Conservation (phyloP, 2,888 invertebrate genomes). For the Lomographa bimaculata region DNA sequence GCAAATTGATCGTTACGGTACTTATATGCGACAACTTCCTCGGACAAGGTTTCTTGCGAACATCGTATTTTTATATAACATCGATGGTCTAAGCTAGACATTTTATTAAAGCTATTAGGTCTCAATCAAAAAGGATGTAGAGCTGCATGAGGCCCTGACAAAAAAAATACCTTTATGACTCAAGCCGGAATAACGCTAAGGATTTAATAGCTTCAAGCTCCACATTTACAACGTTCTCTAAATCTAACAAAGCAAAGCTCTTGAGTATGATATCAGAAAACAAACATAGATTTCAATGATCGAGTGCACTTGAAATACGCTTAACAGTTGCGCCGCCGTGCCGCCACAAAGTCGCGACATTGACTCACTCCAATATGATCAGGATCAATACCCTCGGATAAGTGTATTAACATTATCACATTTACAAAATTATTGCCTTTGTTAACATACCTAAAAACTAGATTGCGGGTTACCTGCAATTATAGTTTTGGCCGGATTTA, state of each 20-base stretch:
- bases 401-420: slow-evolving; percentile 39
- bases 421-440: slow-evolving; percentile 53
- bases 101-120: too few species aligned
- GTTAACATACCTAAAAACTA: slow-evolving; percentile 43
- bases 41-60: slow-evolving; percentile 46
- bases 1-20: slow-evolving; percentile 63
- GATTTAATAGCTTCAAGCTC: slow-evolving; percentile 4
- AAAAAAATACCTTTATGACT: too few species aligned
- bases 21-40: slow-evolving; percentile 53
- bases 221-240: slow-evolving; percentile 12
- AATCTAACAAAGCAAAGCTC: slow-evolving; percentile 12
- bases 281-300: slow-evolving; percentile 30
- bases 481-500: too few species aligned
- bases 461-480: too few species aligned
- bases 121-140: too few species aligned
- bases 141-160: too few species aligned
- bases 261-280: slow-evolving; percentile 26
- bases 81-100: slow-evolving; percentile 12
- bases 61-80: slow-evolving; percentile 24
- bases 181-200: neutral
- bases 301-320: slow-evolving; percentile 30
- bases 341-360: slow-evolving; percentile 20
- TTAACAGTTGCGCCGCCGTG: slow-evolving; percentile 19
- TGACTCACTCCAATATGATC: slow-evolving; percentile 24
- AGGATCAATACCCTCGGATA: slow-evolving; percentile 39